Percentiles rank a stretch among this genome's conserved stretches.
Evolutionary conservation across 2,113 vertebrate genomes (phyloP).

Genomic region (western clawed frog (Xenopus tropicalis)): DNA sequence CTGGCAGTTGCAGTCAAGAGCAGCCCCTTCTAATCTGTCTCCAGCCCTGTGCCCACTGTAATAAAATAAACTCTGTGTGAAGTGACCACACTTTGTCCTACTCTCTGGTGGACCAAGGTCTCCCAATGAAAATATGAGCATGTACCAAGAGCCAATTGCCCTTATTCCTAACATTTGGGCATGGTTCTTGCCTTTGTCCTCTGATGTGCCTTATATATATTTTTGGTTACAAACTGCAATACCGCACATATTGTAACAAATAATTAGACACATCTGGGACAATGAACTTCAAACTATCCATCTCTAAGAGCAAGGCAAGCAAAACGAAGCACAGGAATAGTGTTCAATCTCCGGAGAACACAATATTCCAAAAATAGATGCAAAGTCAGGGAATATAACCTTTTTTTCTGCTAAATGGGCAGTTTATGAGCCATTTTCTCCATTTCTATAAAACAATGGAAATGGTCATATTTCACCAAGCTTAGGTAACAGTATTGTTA

Average conservation of each 20-base stretch:
- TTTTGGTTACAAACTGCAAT: conserved; percentile 1
- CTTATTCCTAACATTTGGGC: background rate
- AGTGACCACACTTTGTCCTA: too few relatives aligned
- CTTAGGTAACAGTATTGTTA: conserved; percentile 7
- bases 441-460: conserved; percentile 18
- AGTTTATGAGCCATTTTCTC: conserved; percentile 31
- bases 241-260: conserved; percentile 29
- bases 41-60: too few relatives aligned
- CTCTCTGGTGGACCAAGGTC: background rate
- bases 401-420: conserved; percentile 43
- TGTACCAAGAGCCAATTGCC: background rate
- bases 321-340: conserved; percentile 37
- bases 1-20: too few relatives aligned
- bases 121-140: background rate
- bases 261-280: conserved; percentile 41
- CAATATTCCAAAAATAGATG: conserved; percentile 40
- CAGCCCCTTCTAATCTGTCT: too few relatives aligned
- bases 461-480: conserved; percentile 6
- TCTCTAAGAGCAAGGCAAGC: conserved; percentile 40
- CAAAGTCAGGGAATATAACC: conserved; percentile 30
- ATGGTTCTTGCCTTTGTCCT: background rate
- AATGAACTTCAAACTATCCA: conserved; percentile 33
- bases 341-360: conserved; percentile 35
- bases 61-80: too few relatives aligned
- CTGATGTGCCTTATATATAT: conserved; percentile 11